Percentiles rank a stretch among this genome's conserved stretches.
phyloP scores from a whole-genome alignment of 1,140 invertebrate genomes.

The Telenomus remus region DNA sequence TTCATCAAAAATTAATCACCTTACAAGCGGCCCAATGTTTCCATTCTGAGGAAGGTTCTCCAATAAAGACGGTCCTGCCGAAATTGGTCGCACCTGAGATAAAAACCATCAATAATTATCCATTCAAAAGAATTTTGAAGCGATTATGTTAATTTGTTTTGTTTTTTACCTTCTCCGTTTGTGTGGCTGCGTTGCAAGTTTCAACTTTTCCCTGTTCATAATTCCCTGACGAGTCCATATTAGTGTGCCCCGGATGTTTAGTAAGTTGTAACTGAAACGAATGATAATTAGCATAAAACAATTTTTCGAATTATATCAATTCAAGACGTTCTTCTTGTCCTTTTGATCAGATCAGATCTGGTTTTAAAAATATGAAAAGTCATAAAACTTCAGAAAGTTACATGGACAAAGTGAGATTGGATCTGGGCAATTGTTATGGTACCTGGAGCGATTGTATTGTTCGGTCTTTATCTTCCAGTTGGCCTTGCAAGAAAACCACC shows the following conservation, averaged over 20 bases:
- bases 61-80: conserved; percentile 76
- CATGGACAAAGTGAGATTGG: no score
- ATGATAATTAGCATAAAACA: conserved; percentile 6
- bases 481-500: conserved; percentile 85
- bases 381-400: no score
- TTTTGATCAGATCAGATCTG: no score
- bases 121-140: background rate
- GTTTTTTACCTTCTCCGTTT: conserved; percentile 81
- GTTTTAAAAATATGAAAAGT: no score
- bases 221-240: conserved; percentile 55
- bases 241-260: conserved; percentile 68
- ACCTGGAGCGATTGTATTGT: conserved; percentile 81
- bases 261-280: conserved; percentile 67
- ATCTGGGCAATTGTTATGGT: conserved; percentile 25
- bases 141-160: background rate
- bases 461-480: conserved; percentile 83
- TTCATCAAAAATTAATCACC: conserved; percentile 62
- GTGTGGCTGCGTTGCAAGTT: conserved; percentile 81
- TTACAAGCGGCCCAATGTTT: conserved; percentile 76
- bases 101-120: conserved; percentile 16
- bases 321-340: no score
- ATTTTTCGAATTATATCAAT: background rate
- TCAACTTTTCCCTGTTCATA: conserved; percentile 34
- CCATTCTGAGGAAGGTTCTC: conserved; percentile 75
- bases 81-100: conserved; percentile 79